phyloP scores from a whole-genome alignment of 2,113 vertebrate species.

The Nycticryphes semicollaris region DNA sequence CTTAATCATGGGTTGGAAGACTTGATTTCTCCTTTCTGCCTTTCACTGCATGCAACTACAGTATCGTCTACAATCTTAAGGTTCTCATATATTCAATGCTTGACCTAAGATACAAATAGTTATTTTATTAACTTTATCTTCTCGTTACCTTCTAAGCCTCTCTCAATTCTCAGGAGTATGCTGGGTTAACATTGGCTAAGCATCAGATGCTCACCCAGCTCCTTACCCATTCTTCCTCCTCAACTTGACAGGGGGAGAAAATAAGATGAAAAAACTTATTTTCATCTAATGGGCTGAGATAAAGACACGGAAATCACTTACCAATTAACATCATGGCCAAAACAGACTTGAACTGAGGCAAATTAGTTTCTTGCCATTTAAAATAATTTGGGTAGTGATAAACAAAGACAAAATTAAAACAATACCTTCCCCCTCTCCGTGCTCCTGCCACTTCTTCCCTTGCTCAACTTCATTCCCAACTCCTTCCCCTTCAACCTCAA shows the following conservation, averaged over 20 bases:
- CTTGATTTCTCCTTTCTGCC: neutral
- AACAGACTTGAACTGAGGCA: neutral
- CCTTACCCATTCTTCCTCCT: neutral
- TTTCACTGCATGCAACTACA: neutral
- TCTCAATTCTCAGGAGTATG: neutral
- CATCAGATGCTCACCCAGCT: too few species aligned
- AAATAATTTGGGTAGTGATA: neutral
- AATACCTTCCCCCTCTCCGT: accelerated
- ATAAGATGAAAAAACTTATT: neutral
- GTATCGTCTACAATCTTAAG: neutral
- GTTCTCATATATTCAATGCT: neutral
- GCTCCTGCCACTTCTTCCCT: neutral
- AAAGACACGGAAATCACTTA: neutral
- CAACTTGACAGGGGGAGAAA: neutral
- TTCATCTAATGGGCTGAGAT: neutral
- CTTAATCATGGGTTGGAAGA: neutral
- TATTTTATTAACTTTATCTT: neutral
- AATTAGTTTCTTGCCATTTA: neutral
- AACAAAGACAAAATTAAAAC: neutral
- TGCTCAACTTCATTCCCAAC: neutral
- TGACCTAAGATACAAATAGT: neutral
- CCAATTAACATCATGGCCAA: neutral
- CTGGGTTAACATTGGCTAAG: neutral
- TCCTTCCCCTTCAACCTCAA: neutral
- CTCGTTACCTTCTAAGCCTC: neutral